Percentiles rank a stretch among this genome's conserved stretches.
Evolutionary conservation across 2,888 invertebrate species (phyloP).

Genomic region (Anarsia innoxiella): DNA sequence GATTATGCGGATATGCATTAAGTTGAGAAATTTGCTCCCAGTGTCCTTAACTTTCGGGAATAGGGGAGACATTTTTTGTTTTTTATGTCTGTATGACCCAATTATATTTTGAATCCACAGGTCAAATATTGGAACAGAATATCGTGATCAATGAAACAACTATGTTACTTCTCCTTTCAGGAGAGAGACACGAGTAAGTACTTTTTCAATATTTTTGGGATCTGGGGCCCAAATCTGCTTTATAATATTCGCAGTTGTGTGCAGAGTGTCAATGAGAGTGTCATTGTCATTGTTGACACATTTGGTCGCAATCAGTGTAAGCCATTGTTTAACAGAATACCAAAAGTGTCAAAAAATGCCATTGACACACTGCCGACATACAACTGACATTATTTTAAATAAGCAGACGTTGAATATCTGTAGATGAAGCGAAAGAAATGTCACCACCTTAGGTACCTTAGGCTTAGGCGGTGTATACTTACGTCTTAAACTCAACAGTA

Average conservation of each 20-base stretch:
- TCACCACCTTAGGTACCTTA: background rate
- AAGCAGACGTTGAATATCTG: background rate
- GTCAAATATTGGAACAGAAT: conserved; percentile 30
- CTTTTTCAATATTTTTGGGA: background rate
- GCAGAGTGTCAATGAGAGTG: background rate
- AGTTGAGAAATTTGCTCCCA: too few relatives aligned
- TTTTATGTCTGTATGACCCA: background rate
- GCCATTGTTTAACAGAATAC: too few relatives aligned
- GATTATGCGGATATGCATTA: too few relatives aligned
- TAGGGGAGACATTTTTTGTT: background rate
- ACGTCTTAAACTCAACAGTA: background rate
- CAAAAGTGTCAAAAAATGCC: too few relatives aligned
- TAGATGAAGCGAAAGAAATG: too few relatives aligned
- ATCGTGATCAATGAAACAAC: conserved; percentile 35
- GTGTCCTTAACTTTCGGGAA: background rate
- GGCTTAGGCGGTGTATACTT: background rate
- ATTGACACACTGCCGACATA: too few relatives aligned
- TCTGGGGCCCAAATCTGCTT: background rate
- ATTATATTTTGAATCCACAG: conserved; percentile 26
- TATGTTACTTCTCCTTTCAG: conserved; percentile 23
- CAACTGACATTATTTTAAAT: background rate
- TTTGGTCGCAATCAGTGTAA: too few relatives aligned
- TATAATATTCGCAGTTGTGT: background rate
- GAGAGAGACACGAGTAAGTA: conserved; percentile 32
- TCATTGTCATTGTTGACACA: background rate